Percentiles rank a stretch among this genome's conserved stretches.
Conservation (phyloP, 2,113 vertebrate species). For the Spea multiplicata region DNA sequence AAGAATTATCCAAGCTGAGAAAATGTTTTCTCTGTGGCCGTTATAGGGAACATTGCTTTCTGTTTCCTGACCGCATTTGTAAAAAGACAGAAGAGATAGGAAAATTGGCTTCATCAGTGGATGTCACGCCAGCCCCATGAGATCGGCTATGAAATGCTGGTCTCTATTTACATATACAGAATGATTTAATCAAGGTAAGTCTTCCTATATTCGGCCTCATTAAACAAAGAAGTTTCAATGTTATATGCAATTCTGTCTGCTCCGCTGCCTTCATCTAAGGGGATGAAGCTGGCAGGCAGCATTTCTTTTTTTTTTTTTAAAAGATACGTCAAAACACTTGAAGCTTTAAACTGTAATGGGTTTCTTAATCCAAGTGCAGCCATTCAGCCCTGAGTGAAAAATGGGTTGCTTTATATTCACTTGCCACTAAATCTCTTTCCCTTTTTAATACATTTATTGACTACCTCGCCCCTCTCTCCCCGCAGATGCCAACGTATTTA, state of each 20-base stretch:
- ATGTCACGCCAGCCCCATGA: slow-evolving; percentile 85
- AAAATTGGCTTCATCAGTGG: slow-evolving; percentile 87
- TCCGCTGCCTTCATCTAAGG: slow-evolving; percentile 87
- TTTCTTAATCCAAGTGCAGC: slow-evolving; percentile 91
- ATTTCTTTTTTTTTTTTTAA: slow-evolving; percentile 82
- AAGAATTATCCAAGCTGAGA: slow-evolving; percentile 99
- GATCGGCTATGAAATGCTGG: slow-evolving; percentile 77
- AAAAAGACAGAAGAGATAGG: slow-evolving; percentile 76
- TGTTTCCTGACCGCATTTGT: slow-evolving; percentile 87
- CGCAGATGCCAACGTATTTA: too few relatives aligned
- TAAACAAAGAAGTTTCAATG: slow-evolving; percentile 94
- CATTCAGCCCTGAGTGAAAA: slow-evolving; percentile 85
- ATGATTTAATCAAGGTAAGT: slow-evolving; percentile 99
- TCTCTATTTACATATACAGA: slow-evolving; percentile 99
- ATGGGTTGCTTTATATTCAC: slow-evolving; percentile 85
- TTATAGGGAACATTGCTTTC: slow-evolving; percentile 99
- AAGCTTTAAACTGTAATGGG: slow-evolving; percentile 87
- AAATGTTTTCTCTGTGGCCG: slow-evolving; percentile 99
- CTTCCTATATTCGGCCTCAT: slow-evolving; percentile 99
- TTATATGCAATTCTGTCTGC: slow-evolving; percentile 94
- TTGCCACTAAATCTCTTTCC: slow-evolving; percentile 87
- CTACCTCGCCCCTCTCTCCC: slow-evolving; percentile 78
- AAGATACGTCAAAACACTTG: slow-evolving; percentile 93
- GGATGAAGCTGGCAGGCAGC: slow-evolving; percentile 85
- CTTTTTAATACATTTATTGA: slow-evolving; percentile 85